Base-by-base conservation (phyloP, 1,140 invertebrate genomes). In the Lanistes nyassanus region DNA sequence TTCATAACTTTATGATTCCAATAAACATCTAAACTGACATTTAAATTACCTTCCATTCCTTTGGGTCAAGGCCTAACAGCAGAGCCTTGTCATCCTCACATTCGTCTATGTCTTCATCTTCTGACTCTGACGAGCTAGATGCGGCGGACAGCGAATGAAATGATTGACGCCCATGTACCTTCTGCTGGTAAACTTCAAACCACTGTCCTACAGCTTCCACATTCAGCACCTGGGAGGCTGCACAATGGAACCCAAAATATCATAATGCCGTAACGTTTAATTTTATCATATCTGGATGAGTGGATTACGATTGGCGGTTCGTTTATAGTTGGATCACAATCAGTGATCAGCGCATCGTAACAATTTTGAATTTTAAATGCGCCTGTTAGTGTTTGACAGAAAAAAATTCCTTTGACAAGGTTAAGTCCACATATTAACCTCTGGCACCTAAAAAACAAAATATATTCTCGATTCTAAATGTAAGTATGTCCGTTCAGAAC, bases 21-120 rank as follows among this genome's bases (percentile, higher is more conserved):
- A n/a, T n/a, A n/a, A n/a, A n/a, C n/a, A n/a, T n/a, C n/a, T n/a
- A n/a, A n/a, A n/a, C n/a, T n/a, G n/a, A n/a, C n/a, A n/a, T n/a
- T n/a, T n/a, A n/a, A 56, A 70, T 72, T 81, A 92, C 91, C 91
- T 98, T 98, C 96, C 97, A 98, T 84, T 97, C 94, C 86, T 95
- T 97, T n/a, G 97, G 97, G 90, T 98, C 95, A 70, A 99, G 91
- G 47, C 94, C 95, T 79, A 95, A 92, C 34, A 98, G 90, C 86
- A 96, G 97, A 71, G 93, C 92, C 6, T 96, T 92, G 56, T 76
- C 68, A 36, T 76, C 74, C 31, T 79, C 77, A 73, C 71, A 69
- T 68, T 73, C 65, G 89, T 98, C 94, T 79, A 96, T 94, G 81
- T 95, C 94, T 64, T 85, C 83, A 29, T 80, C 80, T 29, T 81